Evolutionary conservation across 2,888 invertebrate species (phyloP).

Genomic region (Thumatha senex): DNA sequence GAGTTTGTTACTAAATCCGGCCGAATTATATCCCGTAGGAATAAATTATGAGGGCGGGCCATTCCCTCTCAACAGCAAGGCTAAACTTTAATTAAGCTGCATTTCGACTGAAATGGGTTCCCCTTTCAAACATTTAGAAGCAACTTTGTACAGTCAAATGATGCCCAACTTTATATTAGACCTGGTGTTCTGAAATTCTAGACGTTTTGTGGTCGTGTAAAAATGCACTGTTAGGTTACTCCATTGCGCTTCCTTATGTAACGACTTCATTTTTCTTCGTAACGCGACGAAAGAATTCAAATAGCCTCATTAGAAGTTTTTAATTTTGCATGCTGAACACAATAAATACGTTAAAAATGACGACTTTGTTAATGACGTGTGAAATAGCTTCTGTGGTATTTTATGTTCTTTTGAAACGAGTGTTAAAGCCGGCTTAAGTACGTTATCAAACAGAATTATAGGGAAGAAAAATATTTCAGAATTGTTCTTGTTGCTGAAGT

Average conservation of each 20-base stretch:
- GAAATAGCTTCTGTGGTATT: conserved; percentile 47
- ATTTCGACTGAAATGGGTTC: conserved; percentile 69
- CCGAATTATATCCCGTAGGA: conserved; percentile 71
- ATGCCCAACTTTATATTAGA: conserved; percentile 44
- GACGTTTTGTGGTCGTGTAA: conserved; percentile 47
- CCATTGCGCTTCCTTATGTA: conserved; percentile 30
- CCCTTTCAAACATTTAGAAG: conserved; percentile 69
- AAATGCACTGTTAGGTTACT: conserved; percentile 38
- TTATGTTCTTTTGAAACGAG: conserved; percentile 30
- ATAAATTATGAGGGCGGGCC: conserved; percentile 75
- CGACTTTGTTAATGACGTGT: conserved; percentile 45
- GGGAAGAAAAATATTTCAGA: conserved; percentile 5
- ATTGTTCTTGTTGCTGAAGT: conserved; percentile 4
- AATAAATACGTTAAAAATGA: conserved; percentile 46
- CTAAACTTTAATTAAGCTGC: conserved; percentile 78
- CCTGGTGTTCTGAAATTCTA: conserved; percentile 36
- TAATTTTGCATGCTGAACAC: conserved; percentile 45
- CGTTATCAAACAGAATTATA: conserved; percentile 23
- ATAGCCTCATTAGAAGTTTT: conserved; percentile 41
- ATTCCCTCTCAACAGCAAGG: conserved; percentile 66
- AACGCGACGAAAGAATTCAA: conserved; percentile 45
- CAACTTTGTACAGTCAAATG: conserved; percentile 52
- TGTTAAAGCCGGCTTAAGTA: conserved; percentile 18
- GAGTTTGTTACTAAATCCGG: conserved; percentile 69
- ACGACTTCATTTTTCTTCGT: conserved; percentile 59